phyloP scores from a whole-genome alignment of 2,113 vertebrate species.

The Pleuronectes platessa region DNA sequence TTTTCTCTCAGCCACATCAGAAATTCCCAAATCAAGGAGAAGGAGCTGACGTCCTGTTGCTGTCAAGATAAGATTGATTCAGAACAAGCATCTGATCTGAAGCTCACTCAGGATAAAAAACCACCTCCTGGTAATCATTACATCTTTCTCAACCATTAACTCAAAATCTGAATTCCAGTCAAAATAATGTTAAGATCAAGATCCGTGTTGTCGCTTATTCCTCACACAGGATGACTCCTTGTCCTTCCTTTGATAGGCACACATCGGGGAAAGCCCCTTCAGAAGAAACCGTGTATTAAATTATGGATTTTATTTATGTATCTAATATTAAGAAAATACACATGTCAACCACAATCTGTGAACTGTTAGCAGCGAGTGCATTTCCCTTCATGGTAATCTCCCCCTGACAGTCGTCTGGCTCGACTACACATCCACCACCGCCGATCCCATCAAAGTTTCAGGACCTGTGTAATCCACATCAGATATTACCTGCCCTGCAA shows the following conservation, averaged over 20 bases:
- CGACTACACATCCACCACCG: not conserved
- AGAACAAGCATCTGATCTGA: not conserved
- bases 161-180: not conserved
- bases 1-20: too few relatives aligned
- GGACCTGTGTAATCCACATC: constrained; percentile 6
- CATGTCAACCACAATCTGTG: not conserved
- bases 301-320: not conserved
- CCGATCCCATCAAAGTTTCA: constrained; percentile 8
- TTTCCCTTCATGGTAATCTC: constrained; percentile 7
- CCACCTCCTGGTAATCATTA: not conserved
- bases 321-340: not conserved
- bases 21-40: not conserved
- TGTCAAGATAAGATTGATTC: not conserved
- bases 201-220: not conserved
- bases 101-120: too few relatives aligned
- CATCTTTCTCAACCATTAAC: not conserved
- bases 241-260: not conserved
- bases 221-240: not conserved
- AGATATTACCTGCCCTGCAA: constrained; percentile 34
- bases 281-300: not conserved
- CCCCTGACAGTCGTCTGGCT: constrained; percentile 28
- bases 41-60: not conserved
- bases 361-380: not conserved
- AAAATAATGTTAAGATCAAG: not conserved
- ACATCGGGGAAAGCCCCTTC: not conserved